Percentiles rank a stretch among this genome's conserved stretches.
Evolutionary conservation across 2,113 vertebrate genomes (phyloP).

Genomic region (Tichodroma muraria): DNA sequence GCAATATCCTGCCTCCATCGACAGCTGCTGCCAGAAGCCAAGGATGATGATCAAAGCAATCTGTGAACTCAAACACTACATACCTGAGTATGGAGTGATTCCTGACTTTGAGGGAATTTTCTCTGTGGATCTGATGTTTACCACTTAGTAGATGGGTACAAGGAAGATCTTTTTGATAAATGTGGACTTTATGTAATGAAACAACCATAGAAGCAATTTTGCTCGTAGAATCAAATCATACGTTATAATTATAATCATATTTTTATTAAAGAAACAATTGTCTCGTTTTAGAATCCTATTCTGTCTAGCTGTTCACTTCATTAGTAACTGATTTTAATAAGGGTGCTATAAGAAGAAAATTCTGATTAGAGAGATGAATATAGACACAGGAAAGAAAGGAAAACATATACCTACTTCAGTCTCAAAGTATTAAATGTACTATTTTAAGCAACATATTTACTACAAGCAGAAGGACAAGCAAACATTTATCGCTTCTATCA

Average conservation of each 20-base stretch:
- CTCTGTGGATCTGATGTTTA: not conserved
- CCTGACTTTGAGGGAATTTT: not conserved
- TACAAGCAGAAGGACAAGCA: not conserved
- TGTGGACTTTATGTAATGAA: not conserved
- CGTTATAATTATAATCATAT: not conserved
- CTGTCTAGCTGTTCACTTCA: not conserved
- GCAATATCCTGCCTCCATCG: not conserved
- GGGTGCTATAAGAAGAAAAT: not conserved
- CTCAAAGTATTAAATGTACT: not conserved
- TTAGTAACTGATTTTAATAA: not conserved
- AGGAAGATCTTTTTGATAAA: not conserved
- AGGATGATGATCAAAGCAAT: not conserved
- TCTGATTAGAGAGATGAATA: not conserved
- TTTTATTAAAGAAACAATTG: not conserved
- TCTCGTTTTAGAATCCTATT: not conserved
- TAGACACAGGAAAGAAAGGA: not conserved
- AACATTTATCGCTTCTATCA: not conserved
- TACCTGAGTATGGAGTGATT: not conserved
- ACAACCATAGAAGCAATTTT: not conserved
- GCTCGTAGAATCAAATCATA: not conserved
- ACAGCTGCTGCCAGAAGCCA: not conserved
- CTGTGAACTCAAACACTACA: not conserved
- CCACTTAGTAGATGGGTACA: fast-evolving
- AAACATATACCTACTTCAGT: not conserved
- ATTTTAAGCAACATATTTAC: slow-evolving; percentile 3